Evolutionary conservation across 2,113 vertebrate genomes (phyloP).

Genomic region (Epinephelus cyanopodus): DNA sequence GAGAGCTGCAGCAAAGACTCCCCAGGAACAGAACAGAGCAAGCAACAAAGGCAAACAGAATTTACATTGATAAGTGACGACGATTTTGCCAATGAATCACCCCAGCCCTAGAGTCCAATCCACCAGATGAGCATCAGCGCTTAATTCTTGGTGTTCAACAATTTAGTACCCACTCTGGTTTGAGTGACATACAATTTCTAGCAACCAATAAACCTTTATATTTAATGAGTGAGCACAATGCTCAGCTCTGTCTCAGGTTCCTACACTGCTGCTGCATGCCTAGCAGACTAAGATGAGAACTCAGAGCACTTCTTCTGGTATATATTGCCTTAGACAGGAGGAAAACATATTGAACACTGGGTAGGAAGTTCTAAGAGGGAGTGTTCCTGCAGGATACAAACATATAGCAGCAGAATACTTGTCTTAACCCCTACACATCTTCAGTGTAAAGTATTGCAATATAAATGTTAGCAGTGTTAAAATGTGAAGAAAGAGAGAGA

Average conservation of each 20-base stretch:
- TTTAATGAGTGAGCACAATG: conserved; percentile 10
- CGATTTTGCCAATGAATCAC: too few species aligned
- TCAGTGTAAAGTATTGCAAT: not conserved
- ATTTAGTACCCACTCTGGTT: not conserved
- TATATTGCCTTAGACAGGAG: not conserved
- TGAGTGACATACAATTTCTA: not conserved
- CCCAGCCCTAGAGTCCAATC: not conserved
- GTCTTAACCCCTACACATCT: not conserved
- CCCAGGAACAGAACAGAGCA: too few species aligned
- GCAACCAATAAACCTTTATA: not conserved
- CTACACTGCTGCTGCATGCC: not conserved
- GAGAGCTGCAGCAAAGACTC: too few species aligned
- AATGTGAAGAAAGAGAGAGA: not conserved
- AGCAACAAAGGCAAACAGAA: too few species aligned
- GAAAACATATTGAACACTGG: not conserved
- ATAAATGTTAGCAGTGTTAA: not conserved
- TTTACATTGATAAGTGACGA: too few species aligned
- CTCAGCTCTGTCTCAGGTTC: not conserved
- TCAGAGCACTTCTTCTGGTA: not conserved
- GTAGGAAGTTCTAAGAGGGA: not conserved
- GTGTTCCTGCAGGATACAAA: not conserved
- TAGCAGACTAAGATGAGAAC: not conserved
- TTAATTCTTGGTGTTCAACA: conserved; percentile 1
- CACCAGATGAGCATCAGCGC: not conserved
- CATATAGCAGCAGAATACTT: not conserved